Base-by-base conservation (phyloP, 2,797 vertebrate genomes). In the Atherinosoma microstoma region DNA sequence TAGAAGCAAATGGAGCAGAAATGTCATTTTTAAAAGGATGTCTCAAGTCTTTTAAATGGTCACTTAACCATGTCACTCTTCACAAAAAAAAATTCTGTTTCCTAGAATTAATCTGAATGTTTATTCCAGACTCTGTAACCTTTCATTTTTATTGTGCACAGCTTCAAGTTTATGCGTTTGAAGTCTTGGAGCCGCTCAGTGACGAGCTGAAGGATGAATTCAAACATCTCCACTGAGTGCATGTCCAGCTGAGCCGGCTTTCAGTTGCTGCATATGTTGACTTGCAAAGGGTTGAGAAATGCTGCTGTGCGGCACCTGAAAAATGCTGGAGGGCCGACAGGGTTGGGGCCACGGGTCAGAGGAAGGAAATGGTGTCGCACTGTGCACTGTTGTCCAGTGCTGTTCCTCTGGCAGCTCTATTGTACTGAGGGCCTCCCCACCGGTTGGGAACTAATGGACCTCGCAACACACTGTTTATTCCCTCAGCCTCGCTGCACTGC, bases 311-410 rank as follows among this genome's bases (percentile, higher is more conserved):
- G 29, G 85, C 88, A 93, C 91, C 91, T 94, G 91, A 92, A 89
- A 88, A 86, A 89, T 87, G 81, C 80, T 2, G 57, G 70, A 66
- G 75, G 60, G 61, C 81, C 70, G 45, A 72, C 67, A 38, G 87
- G 85, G 86, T 76, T 63, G 65, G 75, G 85, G 82, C 82, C 49
- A 64, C 6, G 66, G 87, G 85, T 89, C 90, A 87, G 84, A 93
- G 94, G 94, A 94, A 95, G 94, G 94, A 95, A 94, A 93, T 92
- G 85, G 87, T 85, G 87, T 93, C 92, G 88, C 64, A 83, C 93
- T 93, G 94, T 84, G 92, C 84, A 0, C 85, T 87, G 91, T 93
- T 93, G 93, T 94, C 83, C 88, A 81, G 57, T 51, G 81, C 84
- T 91, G 90, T 91, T 93, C 81, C 86, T 88, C 87, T 91, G 78